Percentiles rank a stretch among this genome's conserved stretches.
Evolutionary conservation across 2,113 vertebrate species (phyloP).

Genomic region (Talpa occidentalis): DNA sequence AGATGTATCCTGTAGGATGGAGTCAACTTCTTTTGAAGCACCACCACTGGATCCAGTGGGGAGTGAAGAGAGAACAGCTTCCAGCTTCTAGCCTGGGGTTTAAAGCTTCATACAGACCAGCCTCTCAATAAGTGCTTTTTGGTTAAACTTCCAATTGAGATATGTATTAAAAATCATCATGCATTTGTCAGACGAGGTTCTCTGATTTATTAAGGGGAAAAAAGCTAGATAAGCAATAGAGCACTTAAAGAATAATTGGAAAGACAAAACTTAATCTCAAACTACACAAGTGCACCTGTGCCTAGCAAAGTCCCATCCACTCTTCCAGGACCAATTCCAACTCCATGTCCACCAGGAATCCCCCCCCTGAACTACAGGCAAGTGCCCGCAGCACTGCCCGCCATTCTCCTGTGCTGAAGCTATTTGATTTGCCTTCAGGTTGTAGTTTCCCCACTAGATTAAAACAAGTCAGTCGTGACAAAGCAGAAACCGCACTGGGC

Average conservation of each 20-base stretch:
- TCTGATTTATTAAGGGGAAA: constrained; percentile 36
- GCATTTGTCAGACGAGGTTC: constrained; percentile 54
- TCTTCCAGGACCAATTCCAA: not conserved
- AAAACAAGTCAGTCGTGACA: not conserved
- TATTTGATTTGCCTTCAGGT: not conserved
- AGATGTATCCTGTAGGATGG: constrained; percentile 82
- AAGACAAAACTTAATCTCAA: constrained; percentile 40
- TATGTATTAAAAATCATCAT: constrained; percentile 55
- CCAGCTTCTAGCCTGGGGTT: not conserved
- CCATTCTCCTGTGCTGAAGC: not conserved
- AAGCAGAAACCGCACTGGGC: not conserved
- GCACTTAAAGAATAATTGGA: constrained; percentile 14
- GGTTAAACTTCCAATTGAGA: constrained; percentile 42
- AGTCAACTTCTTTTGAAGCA: constrained; percentile 81
- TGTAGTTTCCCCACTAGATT: not conserved
- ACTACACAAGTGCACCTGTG: not conserved
- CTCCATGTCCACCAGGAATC: not conserved
- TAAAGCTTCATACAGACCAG: not conserved
- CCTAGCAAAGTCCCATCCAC: constrained; percentile 22
- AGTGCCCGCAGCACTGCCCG: not conserved
- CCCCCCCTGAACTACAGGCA: not conserved
- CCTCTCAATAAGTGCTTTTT: constrained; percentile 47
- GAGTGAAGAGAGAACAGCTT: constrained; percentile 22
- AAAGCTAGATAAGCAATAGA: constrained; percentile 14
- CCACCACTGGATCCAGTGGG: constrained; percentile 29